Evolutionary conservation across 1,140 invertebrate species (phyloP).

Genomic region (Sarcophaga peregrina): DNA sequence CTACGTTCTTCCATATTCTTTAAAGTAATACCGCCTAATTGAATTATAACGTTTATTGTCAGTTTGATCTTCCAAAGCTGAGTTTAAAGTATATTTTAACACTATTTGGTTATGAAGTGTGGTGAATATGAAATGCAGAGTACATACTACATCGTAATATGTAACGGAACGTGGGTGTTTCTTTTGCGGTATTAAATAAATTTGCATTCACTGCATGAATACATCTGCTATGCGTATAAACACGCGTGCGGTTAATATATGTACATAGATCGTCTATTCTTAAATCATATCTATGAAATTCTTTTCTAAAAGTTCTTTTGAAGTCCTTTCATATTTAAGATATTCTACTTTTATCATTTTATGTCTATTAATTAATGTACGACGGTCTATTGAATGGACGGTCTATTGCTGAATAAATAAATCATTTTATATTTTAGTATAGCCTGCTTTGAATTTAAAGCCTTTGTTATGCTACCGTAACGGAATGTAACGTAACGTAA

Average conservation of each 20-base stretch:
- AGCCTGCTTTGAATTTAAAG: too few relatives aligned
- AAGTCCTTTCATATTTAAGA: too few relatives aligned
- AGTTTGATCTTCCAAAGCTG: not conserved
- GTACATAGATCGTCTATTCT: too few relatives aligned
- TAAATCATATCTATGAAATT: too few relatives aligned
- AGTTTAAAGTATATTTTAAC: slow-evolving; percentile 1
- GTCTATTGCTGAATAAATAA: too few relatives aligned
- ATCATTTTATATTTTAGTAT: too few relatives aligned
- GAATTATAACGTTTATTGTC: not conserved
- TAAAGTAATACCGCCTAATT: not conserved
- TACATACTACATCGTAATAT: not conserved
- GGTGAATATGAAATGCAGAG: not conserved
- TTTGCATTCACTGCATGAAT: not conserved
- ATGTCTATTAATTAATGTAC: too few relatives aligned
- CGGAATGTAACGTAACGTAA: too few relatives aligned
- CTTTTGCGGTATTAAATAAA: not conserved
- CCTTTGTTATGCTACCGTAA: too few relatives aligned
- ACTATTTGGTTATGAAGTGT: not conserved
- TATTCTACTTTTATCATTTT: too few relatives aligned
- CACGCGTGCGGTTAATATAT: not conserved
- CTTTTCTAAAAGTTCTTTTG: too few relatives aligned
- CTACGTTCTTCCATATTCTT: not conserved
- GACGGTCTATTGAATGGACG: too few relatives aligned
- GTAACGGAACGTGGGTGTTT: not conserved
- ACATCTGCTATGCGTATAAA: not conserved